These are phyloP conservation scores for Ia io DNA, from an alignment of 2,113 vertebrate genomes.

Conservation along the genomic window DNA sequence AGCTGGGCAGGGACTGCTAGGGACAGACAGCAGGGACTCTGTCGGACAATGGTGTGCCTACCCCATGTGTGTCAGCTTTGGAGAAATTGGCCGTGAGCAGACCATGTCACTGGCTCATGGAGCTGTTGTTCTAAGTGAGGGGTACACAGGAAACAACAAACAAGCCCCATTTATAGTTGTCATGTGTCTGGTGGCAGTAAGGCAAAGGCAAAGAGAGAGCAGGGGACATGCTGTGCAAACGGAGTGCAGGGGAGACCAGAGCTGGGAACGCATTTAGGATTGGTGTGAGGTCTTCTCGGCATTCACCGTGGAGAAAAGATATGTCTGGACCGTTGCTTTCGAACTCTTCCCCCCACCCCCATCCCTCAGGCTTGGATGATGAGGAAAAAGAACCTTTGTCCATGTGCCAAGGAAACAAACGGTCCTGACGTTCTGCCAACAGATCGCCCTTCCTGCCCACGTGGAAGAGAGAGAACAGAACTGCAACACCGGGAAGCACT, in stretches of 20 bases:
- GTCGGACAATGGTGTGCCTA: not conserved
- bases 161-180: not conserved
- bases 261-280: rapidly evolving
- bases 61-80: not conserved
- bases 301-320: not conserved
- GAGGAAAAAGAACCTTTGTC: not conserved
- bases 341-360: rapidly evolving
- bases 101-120: not conserved
- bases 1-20: not conserved
- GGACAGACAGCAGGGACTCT: too few species aligned
- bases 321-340: not conserved
- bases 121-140: not conserved
- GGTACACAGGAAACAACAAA: too few species aligned
- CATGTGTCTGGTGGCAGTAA: not conserved
- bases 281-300: not conserved
- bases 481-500: rapidly evolving
- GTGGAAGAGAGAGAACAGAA: rapidly evolving
- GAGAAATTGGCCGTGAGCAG: not conserved
- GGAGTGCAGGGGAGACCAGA: rapidly evolving
- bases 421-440: not conserved
- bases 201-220: not conserved
- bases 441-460: not conserved
- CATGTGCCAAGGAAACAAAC: not conserved
- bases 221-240: rapidly evolving
- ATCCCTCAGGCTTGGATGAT: not conserved